phyloP scores from a whole-genome alignment of 2,888 invertebrate genomes.

The Leptinotarsa rubiginosa region DNA sequence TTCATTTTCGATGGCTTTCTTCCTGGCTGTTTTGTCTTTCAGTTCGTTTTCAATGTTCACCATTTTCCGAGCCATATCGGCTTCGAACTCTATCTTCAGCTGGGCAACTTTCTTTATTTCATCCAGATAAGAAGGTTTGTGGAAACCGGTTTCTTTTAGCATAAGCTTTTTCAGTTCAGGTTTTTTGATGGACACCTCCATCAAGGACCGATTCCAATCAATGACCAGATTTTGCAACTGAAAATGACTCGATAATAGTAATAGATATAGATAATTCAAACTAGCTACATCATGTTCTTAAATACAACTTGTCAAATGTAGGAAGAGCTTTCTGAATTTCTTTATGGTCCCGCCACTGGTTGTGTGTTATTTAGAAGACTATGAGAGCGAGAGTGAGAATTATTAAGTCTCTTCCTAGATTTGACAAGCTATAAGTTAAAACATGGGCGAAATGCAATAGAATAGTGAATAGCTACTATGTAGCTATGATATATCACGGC shows the following conservation, averaged over 20 bases:
- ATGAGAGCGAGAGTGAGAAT: no score
- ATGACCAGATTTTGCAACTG: constrained; percentile 34
- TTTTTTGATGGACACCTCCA: constrained; percentile 35
- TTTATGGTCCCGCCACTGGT: no score
- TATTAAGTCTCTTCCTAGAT: no score
- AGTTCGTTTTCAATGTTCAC: constrained; percentile 24
- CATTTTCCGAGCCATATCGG: constrained; percentile 14
- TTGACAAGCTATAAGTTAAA: no score
- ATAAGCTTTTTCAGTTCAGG: constrained; percentile 33
- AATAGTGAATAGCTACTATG: no score
- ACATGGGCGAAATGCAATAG: no score
- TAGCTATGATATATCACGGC: no score
- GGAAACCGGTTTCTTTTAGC: constrained; percentile 37
- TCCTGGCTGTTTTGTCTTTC: constrained; percentile 1
- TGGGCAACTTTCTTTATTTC: constrained; percentile 31
- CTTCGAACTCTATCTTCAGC: constrained; percentile 24
- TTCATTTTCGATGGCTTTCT: constrained; percentile 20
- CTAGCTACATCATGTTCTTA: no score
- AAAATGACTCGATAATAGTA: background rate
- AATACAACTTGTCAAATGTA: no score
- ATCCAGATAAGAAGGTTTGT: constrained; percentile 19
- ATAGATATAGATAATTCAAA: no score
- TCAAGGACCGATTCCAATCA: constrained; percentile 35
- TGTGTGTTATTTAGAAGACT: no score
- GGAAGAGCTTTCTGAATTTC: no score